These are phyloP conservation scores for Heliconius eleuchia DNA, from an alignment of 1,140 invertebrate genomes.

Conservation along the genomic window DNA sequence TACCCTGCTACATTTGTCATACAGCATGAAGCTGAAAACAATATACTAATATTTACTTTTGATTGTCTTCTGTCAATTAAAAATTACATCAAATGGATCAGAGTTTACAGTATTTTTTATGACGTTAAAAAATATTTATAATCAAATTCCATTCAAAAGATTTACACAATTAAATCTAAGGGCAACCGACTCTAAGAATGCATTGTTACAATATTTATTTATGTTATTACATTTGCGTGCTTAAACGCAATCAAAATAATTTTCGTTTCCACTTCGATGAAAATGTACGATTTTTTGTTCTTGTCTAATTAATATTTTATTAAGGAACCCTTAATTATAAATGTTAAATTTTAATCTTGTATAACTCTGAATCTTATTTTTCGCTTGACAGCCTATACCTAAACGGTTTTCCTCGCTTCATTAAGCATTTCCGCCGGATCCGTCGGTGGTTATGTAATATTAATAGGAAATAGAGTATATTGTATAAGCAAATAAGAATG, in stretches of 20 bases:
- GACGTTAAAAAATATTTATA: too few relatives aligned
- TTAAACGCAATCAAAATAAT: neutral
- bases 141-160: too few relatives aligned
- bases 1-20: too few relatives aligned
- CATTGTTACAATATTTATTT: too few relatives aligned
- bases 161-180: too few relatives aligned
- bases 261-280: neutral
- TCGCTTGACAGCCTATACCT: constrained; percentile 24
- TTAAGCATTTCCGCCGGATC: constrained; percentile 28
- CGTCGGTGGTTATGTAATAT: constrained; percentile 23
- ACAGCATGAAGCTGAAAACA: too few relatives aligned
- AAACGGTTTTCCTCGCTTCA: constrained; percentile 21
- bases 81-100: too few relatives aligned
- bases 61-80: too few relatives aligned
- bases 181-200: too few relatives aligned
- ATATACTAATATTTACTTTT: too few relatives aligned
- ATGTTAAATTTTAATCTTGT: constrained; percentile 16
- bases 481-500: constrained; percentile 12
- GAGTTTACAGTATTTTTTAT: too few relatives aligned
- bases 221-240: neutral
- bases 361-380: constrained; percentile 28
- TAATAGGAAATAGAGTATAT: constrained; percentile 29
- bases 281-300: neutral
- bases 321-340: neutral
- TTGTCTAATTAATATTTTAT: neutral